Base-by-base conservation (phyloP, 2,797 vertebrate species). In the Thunnus albacares region DNA sequence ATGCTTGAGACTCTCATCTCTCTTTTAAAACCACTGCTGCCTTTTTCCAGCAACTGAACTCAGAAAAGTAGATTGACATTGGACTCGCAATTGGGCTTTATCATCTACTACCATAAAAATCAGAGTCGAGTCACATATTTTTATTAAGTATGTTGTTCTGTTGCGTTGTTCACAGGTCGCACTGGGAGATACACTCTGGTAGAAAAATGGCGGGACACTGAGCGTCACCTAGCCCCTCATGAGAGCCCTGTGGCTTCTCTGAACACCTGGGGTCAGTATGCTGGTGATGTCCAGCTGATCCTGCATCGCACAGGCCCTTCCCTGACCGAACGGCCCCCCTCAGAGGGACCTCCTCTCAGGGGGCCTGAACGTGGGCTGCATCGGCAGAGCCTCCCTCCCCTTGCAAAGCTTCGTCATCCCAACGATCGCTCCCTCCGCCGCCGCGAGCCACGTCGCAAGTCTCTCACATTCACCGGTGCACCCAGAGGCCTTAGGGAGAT, bases 251-350 rank as follows among this genome's bases (percentile, higher is more conserved):
- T 99, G 71, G 96, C 97, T 41, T 99, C 98, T 20, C 93, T 99
- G 35, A 99, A 98, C 94, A 99, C 98, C 66, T 99, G 98, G 98
- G 98, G 98, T 0, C 98, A 99, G 87, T 99, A 99, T 33, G 98
- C 98, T 0, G 97, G 97, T 8, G 98, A 99, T 0, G 98, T 99
- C 17, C 98, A 99, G 93, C 95, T 99, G 1, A 97, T 99, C 78
- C 95, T 99, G 64, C 96, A 97, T 6, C 97, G 98, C 45, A 99
- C 98, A 0, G 98, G 98, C 52, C 98, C 98, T 0, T 98, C 98
- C 0, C 95, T 99, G 52, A 97, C 97, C 2, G 97, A 99, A 89
- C 91, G 97, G 1, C 97, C 98, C 17, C 97, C 98, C 0, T 98
- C 97, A 0, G 98, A 99, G 73, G 95, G 97, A 2, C 94, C 96